Evolutionary conservation across 2,888 invertebrate genomes (phyloP).

Genomic region (Slavum lentiscoides): DNA sequence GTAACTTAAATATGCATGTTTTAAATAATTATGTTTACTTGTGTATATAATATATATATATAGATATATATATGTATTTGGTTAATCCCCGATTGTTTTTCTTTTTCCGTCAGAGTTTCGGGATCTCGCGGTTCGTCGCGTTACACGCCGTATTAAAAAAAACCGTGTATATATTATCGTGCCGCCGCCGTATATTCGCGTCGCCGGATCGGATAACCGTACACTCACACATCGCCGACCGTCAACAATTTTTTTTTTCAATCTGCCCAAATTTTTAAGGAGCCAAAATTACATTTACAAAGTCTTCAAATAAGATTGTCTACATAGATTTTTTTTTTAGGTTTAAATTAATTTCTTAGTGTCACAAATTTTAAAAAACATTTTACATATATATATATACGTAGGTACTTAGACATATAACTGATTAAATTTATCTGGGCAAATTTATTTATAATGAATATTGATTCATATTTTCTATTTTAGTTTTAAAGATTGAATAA

Average conservation of each 20-base stretch:
- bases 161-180: constrained; percentile 50
- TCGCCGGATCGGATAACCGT: constrained; percentile 50
- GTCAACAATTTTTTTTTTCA: constrained; percentile 48
- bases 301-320: constrained; percentile 48
- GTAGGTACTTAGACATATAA: constrained; percentile 38
- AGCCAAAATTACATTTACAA: constrained; percentile 51
- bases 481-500: constrained; percentile 30
- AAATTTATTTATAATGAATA: constrained; percentile 15
- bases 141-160: constrained; percentile 55
- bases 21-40: constrained; percentile 6
- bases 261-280: constrained; percentile 39
- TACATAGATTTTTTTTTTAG: constrained; percentile 46
- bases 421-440: constrained; percentile 34
- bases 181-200: constrained; percentile 52
- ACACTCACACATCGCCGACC: constrained; percentile 49
- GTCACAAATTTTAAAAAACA: constrained; percentile 43
- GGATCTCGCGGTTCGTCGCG: constrained; percentile 55
- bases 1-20: constrained; percentile 27
- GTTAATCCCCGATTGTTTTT: constrained; percentile 54
- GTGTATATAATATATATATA: constrained; percentile 12
- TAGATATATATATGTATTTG: constrained; percentile 32
- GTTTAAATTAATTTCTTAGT: constrained; percentile 50
- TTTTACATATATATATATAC: constrained; percentile 18
- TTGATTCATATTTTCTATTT: constrained; percentile 33
- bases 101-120: constrained; percentile 54